phyloP scores from a whole-genome alignment of 2,888 invertebrate species.

The Drosophila nigricruria region DNA sequence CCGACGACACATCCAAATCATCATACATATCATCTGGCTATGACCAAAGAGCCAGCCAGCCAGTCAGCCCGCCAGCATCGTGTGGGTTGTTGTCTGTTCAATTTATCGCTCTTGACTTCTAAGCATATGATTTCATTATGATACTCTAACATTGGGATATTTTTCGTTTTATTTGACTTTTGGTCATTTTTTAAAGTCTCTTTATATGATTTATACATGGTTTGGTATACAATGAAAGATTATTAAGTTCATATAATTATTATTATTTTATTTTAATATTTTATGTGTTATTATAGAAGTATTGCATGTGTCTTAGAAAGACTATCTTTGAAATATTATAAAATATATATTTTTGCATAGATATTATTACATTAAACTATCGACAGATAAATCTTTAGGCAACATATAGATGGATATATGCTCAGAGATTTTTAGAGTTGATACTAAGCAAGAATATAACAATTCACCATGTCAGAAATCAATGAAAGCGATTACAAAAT shows the following conservation, averaged over 20 bases:
- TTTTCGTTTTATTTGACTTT: neutral
- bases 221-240: neutral
- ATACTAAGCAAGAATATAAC: neutral
- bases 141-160: constrained; percentile 12
- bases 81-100: constrained; percentile 72
- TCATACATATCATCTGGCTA: constrained; percentile 35
- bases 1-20: constrained; percentile 40
- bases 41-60: constrained; percentile 47
- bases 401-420: too few relatives aligned
- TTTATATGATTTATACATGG: neutral
- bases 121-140: constrained; percentile 58
- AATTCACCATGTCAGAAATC: neutral
- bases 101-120: constrained; percentile 77
- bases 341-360: neutral
- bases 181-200: neutral
- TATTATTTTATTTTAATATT: neutral
- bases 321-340: neutral
- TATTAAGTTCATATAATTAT: neutral
- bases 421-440: neutral
- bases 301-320: neutral
- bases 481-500: too few relatives aligned
- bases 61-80: constrained; percentile 41
- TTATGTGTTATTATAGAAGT: neutral
- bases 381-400: neutral
- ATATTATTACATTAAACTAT: too few relatives aligned